Base-by-base conservation (phyloP, 2,797 vertebrate genomes). In the Chloroceryle amazona region DNA sequence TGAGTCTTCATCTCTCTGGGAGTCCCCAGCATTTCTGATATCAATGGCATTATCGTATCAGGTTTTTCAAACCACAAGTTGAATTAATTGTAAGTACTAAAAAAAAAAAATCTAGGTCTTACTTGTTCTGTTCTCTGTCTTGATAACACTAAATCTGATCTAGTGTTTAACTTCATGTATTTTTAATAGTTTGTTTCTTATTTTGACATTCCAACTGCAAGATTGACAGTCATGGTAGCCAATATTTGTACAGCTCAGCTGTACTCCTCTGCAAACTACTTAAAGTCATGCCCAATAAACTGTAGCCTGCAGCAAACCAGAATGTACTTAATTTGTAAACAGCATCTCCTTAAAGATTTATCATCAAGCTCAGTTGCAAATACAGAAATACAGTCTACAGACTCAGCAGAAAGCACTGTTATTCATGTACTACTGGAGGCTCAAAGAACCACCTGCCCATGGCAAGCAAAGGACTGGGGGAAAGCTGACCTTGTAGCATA, bases 291-390 rank as follows among this genome's bases (percentile, higher is more conserved):
- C 21, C 74, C 29, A 82, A 17, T 54, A 39, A 76, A 41, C 26
- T 7, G 13, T 49, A 72, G 33, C 62, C 68, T 78, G 47, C 1
- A 5, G 49, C 57, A 96, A 92, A 71, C 16, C 65, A 89, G 61
- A 83, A 86, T 4, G 26, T 37, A 17, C 49, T 63, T 86, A 37
- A 63, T 74, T 52, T 88, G 68, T 35, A 74, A 46, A 42, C 41
- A 83, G 47, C 63, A 78, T 44, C 74, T 75, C 61, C 70, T 78
- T 76, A 81, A 87, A 76, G 66, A 57, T 44, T 75, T 75, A 54
- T 71, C 76, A 72, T 37, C 66, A 88, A 55, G 29, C 49, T 67
- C 60, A 47, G 11, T 3, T 66, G 49, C 67, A 91, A 80, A 52
- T 47, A 28, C 22, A 26, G 7, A 91, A 80, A 52, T 47, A 28